A percentile compares a stretch with the other conserved stretches of the same genome.
phyloP scores from a whole-genome alignment of 2,797 vertebrate genomes.

The Crotalus adamanteus region DNA sequence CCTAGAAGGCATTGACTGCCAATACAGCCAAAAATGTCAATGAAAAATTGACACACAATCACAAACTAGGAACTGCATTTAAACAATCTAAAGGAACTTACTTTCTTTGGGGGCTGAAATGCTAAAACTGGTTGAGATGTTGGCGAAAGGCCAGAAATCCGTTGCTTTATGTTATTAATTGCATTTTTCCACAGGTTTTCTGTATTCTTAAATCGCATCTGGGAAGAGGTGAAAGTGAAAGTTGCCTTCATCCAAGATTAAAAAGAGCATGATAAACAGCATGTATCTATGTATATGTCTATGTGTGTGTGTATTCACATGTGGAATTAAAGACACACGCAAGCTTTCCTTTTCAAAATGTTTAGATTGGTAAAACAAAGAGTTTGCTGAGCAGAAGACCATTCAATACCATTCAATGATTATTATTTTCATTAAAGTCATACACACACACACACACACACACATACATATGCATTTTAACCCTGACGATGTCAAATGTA shows the following conservation, averaged over 20 bases:
- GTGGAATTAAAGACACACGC: neutral
- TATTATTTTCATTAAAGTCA: neutral
- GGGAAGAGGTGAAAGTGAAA: neutral
- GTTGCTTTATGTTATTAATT: slow-evolving; percentile 73
- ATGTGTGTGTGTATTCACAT: neutral
- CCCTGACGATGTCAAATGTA: too few species aligned
- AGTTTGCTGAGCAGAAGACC: neutral
- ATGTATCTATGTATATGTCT: neutral
- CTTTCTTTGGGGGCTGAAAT: slow-evolving; percentile 76
- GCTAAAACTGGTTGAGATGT: slow-evolving; percentile 55
- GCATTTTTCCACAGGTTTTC: slow-evolving; percentile 81
- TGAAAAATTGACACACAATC: neutral
- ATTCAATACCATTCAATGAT: neutral
- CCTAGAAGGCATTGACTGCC: neutral
- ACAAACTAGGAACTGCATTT: neutral
- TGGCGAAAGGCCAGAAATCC: slow-evolving; percentile 55
- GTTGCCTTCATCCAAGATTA: neutral
- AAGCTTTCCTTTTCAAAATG: neutral
- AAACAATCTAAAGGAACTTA: slow-evolving; percentile 60
- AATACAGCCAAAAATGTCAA: neutral
- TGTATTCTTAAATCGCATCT: slow-evolving; percentile 85
- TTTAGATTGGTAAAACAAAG: neutral
- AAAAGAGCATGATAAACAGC: neutral
- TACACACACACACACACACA: neutral
- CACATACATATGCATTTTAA: rapidly evolving